Evolutionary conservation across 2,888 invertebrate genomes (phyloP), one percentile per base, ranked within the genome.

Genomic region (Dryobota labecula): DNA sequence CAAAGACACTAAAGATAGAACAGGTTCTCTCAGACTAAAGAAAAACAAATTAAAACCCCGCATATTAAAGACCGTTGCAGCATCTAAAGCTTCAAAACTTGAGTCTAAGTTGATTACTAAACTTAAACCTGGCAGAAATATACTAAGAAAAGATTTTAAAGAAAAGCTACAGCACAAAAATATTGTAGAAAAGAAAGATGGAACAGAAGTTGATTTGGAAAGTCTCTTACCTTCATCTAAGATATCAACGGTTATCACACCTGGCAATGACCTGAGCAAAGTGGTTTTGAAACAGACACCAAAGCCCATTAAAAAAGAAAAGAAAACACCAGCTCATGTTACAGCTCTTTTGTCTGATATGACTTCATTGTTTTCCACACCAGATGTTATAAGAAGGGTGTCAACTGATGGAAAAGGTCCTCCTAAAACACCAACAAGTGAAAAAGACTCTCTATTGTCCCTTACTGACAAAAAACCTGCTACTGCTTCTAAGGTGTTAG

Each of bases 351-450:
- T 96, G 53, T 94, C 96, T 47, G 97, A 97, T 87, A 97, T 97
- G 96, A 96, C 98, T 72, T 97, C 97, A 49, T 92, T 98, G 72
- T 98, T 98, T 90, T 98, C 98, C 9, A 97, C 98, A 54, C 98
- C 98, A 30, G 98, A 98, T 94, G 97, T 98, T 67, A 98, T 98
- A 72, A 96, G 97, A 85, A 96, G 98, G 85, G 97, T 98, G 24
- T 96, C 96, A 67, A 95, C 96, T 56, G 96, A 96, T 68, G 91
- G 89, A 57, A 96, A 96, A 87, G 81, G 90, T 33, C 90, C 96
- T 82, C 92, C 92, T 9, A 96, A 96, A 88, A 86, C 93, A 43
- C 84, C 85, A 62, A 76, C 80, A 58, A 65, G 13, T 82, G 96
- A 96, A 3, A 96, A 96, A 89, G 96, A 97, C 38, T 30, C 86